Conservation (phyloP, 1,140 invertebrate species). For the Brachionus calyciflorus region DNA sequence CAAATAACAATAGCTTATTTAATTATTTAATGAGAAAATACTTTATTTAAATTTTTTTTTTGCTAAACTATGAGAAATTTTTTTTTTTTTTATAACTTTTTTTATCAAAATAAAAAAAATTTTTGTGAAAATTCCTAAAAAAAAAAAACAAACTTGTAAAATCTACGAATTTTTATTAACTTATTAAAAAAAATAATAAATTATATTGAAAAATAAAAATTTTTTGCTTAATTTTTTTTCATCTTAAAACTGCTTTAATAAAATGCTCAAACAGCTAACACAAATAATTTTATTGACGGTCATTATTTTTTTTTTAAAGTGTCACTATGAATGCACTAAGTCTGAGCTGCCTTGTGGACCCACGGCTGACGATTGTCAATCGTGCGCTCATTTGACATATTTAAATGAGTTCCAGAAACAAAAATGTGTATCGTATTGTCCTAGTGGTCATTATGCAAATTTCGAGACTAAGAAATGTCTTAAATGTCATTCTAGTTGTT, state of each 20-base stretch:
- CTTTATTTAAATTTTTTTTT: constrained; percentile 5
- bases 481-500: constrained; percentile 25
- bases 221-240: constrained; percentile 36
- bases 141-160: neutral
- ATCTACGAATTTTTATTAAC: neutral
- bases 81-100: neutral
- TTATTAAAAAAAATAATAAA: neutral
- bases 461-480: constrained; percentile 4
- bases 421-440: constrained; percentile 29
- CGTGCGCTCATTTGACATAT: constrained; percentile 7
- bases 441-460: neutral
- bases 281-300: neutral
- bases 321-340: constrained; percentile 9
- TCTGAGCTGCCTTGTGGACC: constrained; percentile 16
- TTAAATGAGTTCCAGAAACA: neutral
- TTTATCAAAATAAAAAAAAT: no score
- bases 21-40: constrained; percentile 15
- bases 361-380: neutral
- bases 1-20: neutral
- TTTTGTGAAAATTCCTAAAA: neutral
- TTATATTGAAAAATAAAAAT: constrained; percentile 19
- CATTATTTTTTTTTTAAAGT: neutral
- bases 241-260: neutral
- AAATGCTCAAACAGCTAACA: no score
- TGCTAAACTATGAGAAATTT: no score